A percentile compares a stretch with the other conserved stretches of the same genome.
These are phyloP conservation scores for Papilio protenor DNA, from an alignment of 2,888 invertebrate genomes.

Conservation along the genomic window DNA sequence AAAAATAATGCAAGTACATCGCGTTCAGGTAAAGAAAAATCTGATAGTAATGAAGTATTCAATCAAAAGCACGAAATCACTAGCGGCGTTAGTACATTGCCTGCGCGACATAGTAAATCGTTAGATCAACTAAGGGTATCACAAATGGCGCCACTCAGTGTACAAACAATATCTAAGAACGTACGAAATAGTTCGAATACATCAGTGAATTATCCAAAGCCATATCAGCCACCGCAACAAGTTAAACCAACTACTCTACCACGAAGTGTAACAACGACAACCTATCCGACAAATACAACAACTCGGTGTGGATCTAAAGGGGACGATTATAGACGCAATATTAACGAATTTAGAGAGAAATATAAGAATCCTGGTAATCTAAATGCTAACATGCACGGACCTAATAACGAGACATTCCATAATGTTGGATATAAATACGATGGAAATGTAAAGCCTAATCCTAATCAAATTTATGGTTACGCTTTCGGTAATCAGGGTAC, in stretches of 20 bases:
- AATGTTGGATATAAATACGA: conserved; percentile 78
- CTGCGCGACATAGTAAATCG: conserved; percentile 92
- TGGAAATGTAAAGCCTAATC: conserved; percentile 71
- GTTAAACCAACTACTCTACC: conserved; percentile 80
- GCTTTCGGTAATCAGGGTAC: conserved; percentile 84
- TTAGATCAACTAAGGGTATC: conserved; percentile 89
- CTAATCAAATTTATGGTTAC: conserved; percentile 81
- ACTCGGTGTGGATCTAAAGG: conserved; percentile 76
- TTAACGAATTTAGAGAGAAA: conserved; percentile 86
- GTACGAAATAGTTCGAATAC: conserved; percentile 72
- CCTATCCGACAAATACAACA: conserved; percentile 77
- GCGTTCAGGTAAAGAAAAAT: conserved; percentile 65
- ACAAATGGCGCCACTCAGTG: conserved; percentile 69
- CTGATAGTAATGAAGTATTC: conserved; percentile 65
- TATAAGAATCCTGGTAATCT: conserved; percentile 84
- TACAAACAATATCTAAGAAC: conserved; percentile 69
- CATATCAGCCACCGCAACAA: conserved; percentile 72
- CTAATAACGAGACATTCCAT: conserved; percentile 79
- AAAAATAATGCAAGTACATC: conserved; percentile 65
- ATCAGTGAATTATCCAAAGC: conserved; percentile 79
- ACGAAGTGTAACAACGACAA: conserved; percentile 78
- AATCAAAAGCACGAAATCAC: conserved; percentile 74
- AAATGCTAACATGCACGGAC: conserved; percentile 64
- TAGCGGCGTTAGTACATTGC: conserved; percentile 83
- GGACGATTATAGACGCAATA: conserved; percentile 84